Base-by-base conservation (phyloP, 2,113 vertebrate species). In the Empidonax traillii region DNA sequence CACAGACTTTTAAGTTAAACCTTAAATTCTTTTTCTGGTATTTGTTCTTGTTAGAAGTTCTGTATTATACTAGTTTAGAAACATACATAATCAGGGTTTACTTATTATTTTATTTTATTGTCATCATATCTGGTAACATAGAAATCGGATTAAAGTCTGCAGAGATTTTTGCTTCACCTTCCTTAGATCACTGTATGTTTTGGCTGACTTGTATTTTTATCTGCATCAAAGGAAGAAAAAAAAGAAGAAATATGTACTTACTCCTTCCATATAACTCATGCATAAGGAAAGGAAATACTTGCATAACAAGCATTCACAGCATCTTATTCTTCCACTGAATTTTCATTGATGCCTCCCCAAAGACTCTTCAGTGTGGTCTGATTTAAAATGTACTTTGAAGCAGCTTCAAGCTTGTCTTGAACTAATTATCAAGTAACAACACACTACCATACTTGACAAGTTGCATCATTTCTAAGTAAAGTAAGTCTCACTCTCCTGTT, bases 391-490 rank as follows among this genome's bases (percentile, higher is more conserved):
- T 93, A n/a, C 91, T 95, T 97, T 93, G 74, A 95, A 89, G 90
- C 56, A 90, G 61, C 47, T 91, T 22, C 31, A 83, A 96, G 85
- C 73, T 94, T 93, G 73, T 93, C 83, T 96, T 85, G 83, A 97
- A 91, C 92, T 98, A 97, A 98, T 98, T 97, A 91, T 80, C 76
- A 96, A 84, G 73, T 79, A 96, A 93, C 52, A 97, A 68, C 53
- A 51, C 56, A 44, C 46, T 92, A 89, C 31, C 44, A 53, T 52
- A 83, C 71, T 90, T 97, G 94, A 96, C 96, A 96, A 87, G 69
- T 75, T 93, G 56, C 44, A 91, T 61, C 20, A 58, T 94, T 94
- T 92, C 61, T 79, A 41, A 82, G 76, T 53, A 73, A 96, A 87
- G 33, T 61, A 85, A 94, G 71, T 55, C 58, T 93, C 74, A 93